Conservation (phyloP, 2,113 vertebrate genomes). For the Chaetodon trifascialis region DNA sequence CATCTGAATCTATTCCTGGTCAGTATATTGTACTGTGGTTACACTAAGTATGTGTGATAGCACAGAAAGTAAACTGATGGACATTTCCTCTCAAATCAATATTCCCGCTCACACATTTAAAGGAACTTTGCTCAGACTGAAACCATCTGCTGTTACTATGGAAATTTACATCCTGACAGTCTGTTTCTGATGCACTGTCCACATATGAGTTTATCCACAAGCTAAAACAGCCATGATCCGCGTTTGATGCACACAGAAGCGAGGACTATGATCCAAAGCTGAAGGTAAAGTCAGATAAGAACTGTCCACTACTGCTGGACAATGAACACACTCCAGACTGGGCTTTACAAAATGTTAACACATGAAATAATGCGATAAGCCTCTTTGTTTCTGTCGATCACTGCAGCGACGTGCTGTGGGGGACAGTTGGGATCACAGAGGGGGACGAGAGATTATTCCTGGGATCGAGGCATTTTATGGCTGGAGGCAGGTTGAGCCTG, state of each 20-base stretch:
- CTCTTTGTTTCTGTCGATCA: not conserved
- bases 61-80: not conserved
- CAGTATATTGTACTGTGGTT: not conserved
- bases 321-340: not conserved
- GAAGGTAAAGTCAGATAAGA: not conserved
- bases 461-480: not conserved
- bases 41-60: not conserved
- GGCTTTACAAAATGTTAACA: conserved; percentile 25
- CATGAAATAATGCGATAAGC: not conserved
- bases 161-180: not conserved
- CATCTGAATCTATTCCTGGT: conserved; percentile 21
- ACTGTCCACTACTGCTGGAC: not conserved
- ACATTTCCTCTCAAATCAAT: conserved; percentile 1
- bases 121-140: not conserved
- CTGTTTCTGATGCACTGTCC: not conserved
- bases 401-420: not conserved
- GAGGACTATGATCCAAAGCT: not conserved
- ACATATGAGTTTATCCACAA: not conserved
- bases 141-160: conserved; percentile 22
- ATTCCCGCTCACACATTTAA: not conserved
- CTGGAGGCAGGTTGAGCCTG: not conserved
- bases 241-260: not conserved
- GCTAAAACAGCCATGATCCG: not conserved
- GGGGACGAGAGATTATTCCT: not conserved
- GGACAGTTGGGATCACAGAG: conserved; percentile 10